Percentiles rank a stretch among this genome's conserved stretches.
Evolutionary conservation across 23 tunicate species (phyloP).

Genomic region (Ascidia mentula): DNA sequence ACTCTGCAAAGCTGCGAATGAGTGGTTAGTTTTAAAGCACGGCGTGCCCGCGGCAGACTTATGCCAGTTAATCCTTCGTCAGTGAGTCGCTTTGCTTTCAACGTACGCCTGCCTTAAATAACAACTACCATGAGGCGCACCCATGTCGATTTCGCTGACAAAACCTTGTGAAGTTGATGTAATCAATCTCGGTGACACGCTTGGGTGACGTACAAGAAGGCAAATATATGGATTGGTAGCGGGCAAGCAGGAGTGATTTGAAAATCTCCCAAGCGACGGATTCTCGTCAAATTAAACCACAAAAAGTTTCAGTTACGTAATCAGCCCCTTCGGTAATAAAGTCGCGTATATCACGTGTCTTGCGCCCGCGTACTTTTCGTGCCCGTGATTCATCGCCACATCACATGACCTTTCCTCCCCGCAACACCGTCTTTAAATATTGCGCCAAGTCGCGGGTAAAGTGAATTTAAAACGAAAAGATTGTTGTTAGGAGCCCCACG

Average conservation of each 20-base stretch:
- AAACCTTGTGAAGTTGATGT: background rate
- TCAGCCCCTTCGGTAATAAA: background rate
- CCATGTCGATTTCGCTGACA: background rate
- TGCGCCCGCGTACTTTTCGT: background rate
- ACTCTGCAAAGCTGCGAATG: slow-evolving; percentile 1
- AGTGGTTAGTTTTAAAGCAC: background rate
- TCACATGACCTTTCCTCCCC: background rate
- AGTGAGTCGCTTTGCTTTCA: background rate
- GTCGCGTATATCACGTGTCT: slow-evolving; percentile 3
- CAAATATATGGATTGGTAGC: background rate
- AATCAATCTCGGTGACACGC: too few relatives aligned
- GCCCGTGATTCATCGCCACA: background rate
- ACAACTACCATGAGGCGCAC: background rate
- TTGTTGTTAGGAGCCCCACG: background rate
- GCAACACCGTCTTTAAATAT: background rate
- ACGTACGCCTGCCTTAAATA: background rate
- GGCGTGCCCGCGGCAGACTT: background rate
- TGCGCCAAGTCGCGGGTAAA: background rate
- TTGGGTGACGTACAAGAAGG: too few relatives aligned
- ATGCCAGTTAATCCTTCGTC: background rate
- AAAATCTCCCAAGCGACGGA: background rate
- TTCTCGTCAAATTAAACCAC: background rate
- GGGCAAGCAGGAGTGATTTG: background rate
- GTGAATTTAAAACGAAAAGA: background rate
- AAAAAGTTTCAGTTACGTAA: background rate